Evolutionary conservation across 2,797 vertebrate genomes (phyloP).

Genomic region (Botia kubotai): DNA sequence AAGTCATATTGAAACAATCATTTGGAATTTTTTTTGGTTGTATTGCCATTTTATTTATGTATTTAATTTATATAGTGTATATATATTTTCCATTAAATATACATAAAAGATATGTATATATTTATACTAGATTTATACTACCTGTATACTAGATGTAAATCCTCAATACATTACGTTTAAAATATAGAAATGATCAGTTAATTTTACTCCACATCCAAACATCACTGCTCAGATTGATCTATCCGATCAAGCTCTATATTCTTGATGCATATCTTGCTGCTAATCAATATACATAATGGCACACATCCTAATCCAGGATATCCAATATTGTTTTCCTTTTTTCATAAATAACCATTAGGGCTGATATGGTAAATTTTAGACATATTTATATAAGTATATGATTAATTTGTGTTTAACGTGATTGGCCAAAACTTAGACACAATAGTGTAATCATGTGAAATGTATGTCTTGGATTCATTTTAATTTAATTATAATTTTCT

Average conservation of each 20-base stretch:
- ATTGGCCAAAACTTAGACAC: too few species aligned
- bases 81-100: too few species aligned
- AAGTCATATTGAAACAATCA: background rate
- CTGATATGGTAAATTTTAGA: constrained; percentile 3
- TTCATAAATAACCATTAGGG: too few species aligned
- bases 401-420: too few species aligned
- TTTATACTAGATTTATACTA: too few species aligned
- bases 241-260: background rate
- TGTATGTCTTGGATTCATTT: constrained; percentile 36
- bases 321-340: too few species aligned
- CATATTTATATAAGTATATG: too few species aligned
- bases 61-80: too few species aligned
- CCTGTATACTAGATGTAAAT: too few species aligned
- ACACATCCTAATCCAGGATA: background rate
- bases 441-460: constrained; percentile 24
- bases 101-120: too few species aligned
- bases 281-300: background rate
- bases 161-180: too few species aligned
- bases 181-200: too few species aligned
- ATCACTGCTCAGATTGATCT: background rate
- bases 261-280: background rate
- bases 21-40: background rate
- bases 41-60: background rate
- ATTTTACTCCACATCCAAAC: constrained; percentile 3
- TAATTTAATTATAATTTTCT: constrained; percentile 17